Percentiles rank a stretch among this genome's conserved stretches.
Evolutionary conservation across 2,113 vertebrate species (phyloP).

Genomic region (Xyliphius kryptos): DNA sequence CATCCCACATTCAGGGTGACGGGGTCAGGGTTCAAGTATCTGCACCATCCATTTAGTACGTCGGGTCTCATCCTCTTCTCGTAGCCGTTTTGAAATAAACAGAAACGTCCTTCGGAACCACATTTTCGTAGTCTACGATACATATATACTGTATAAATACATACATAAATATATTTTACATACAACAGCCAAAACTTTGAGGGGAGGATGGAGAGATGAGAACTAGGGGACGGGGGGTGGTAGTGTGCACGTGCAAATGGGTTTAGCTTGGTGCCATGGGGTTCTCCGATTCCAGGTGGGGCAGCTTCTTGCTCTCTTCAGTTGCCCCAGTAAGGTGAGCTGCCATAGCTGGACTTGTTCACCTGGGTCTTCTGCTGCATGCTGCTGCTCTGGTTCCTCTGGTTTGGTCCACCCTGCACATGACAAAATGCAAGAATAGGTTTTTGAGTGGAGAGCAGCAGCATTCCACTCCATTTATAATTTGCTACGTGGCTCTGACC

Average conservation of each 20-base stretch:
- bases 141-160: slow-evolving; percentile 81
- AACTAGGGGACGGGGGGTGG: slow-evolving; percentile 52
- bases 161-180: slow-evolving; percentile 80
- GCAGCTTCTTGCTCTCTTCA: slow-evolving; percentile 55
- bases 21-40: slow-evolving; percentile 67
- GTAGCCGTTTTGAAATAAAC: slow-evolving; percentile 58
- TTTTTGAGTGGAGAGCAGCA: too few relatives aligned
- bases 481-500: slow-evolving; percentile 55
- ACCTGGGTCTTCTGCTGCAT: slow-evolving; percentile 97
- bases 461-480: too few relatives aligned
- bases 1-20: slow-evolving; percentile 61
- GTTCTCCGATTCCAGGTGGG: slow-evolving; percentile 44
- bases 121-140: slow-evolving; percentile 74
- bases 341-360: slow-evolving; percentile 96
- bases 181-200: slow-evolving; percentile 75
- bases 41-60: slow-evolving; percentile 61
- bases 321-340: slow-evolving; percentile 95
- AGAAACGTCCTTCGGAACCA: slow-evolving; percentile 61
- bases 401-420: slow-evolving; percentile 80
- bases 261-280: slow-evolving; percentile 56
- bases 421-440: too few relatives aligned
- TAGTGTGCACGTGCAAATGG: slow-evolving; percentile 56
- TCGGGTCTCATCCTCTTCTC: slow-evolving; percentile 50
- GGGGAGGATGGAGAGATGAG: slow-evolving; percentile 71
- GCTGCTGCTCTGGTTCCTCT: slow-evolving; percentile 89